Base-by-base conservation (phyloP, 2,797 vertebrate genomes). In the Miichthys miiuy region DNA sequence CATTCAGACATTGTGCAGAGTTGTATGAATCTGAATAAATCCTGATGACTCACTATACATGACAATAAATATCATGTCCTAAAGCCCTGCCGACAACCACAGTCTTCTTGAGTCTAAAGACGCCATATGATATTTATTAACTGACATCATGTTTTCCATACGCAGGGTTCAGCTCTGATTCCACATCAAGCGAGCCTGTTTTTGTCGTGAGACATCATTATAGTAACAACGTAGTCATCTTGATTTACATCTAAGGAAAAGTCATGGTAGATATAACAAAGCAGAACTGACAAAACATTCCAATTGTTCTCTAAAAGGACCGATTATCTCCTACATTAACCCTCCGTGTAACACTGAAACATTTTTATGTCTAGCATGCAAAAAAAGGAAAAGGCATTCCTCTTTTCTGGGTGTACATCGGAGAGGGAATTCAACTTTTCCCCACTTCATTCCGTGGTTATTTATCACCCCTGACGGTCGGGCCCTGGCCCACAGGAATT, bases 401-500 rank as follows among this genome's bases (percentile, higher is more conserved):
- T 83, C 56, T 41, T 21, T 72, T 77, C 75, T 74, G 81, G 84
- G 64, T 81, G 68, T 62, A 77, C 34, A 73, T 72, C 23, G n/a
- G 67, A 85, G 68, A 27, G 67, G 77, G 82, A 87, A 87, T 82
- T 75, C 51, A 76, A 57, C 79, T 79, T 88, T 86, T 89, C 88
- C 75, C 84, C 86, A 91, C 90, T 93, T 80, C 80, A 89, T 90
- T 89, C 84, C 79, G 81, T 4, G 61, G 77, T 93, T 93, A 94
- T 95, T 94, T 93, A 94, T 94, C 82, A 86, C 87, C 88, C 82
- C 77, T 84, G 86, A 88, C 68, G 62, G 80, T 77, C 52, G 61
- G 82, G 64, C 27, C 42, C 69, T 12, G 86, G 90, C 92, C 85
- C 94, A 95, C 93, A 95, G 94, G 96, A 94, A 95, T 92, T 80